Conservation (phyloP, 1,140 invertebrate species). For the Archegozetes longisetosus region DNA sequence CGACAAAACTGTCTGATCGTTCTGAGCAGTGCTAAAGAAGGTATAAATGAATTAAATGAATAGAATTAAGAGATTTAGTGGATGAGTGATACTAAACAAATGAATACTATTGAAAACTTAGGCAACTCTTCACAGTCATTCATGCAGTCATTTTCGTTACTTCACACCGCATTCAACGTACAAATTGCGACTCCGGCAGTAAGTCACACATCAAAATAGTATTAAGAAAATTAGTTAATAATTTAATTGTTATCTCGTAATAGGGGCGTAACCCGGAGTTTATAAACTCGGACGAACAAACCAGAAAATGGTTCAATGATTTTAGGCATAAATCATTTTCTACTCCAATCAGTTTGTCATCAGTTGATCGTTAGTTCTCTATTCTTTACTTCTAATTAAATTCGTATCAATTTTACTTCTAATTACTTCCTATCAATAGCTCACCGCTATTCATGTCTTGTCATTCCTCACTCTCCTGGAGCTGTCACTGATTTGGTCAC, state of each 20-base stretch:
- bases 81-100: no score
- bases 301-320: constrained; percentile 31
- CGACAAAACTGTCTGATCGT: neutral
- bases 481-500: constrained; percentile 29
- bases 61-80: no score
- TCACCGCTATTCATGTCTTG: constrained; percentile 30
- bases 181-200: constrained; percentile 32
- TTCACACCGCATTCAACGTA: constrained; percentile 30
- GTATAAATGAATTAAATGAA: neutral
- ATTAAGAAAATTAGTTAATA: neutral
- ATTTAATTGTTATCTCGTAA: neutral
- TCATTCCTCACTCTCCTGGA: constrained; percentile 32
- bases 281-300: constrained; percentile 30
- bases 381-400: neutral
- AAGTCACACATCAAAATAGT: constrained; percentile 18
- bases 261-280: constrained; percentile 30
- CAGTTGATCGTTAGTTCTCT: constrained; percentile 27
- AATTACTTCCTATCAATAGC: constrained; percentile 24
- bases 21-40: neutral
- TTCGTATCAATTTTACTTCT: neutral
- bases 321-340: constrained; percentile 29
- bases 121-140: constrained; percentile 33
- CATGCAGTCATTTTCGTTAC: constrained; percentile 31
- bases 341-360: constrained; percentile 28
- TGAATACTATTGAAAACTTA: constrained; percentile 14